phyloP scores from a whole-genome alignment of 2,797 vertebrate species.

The Manis javanica region DNA sequence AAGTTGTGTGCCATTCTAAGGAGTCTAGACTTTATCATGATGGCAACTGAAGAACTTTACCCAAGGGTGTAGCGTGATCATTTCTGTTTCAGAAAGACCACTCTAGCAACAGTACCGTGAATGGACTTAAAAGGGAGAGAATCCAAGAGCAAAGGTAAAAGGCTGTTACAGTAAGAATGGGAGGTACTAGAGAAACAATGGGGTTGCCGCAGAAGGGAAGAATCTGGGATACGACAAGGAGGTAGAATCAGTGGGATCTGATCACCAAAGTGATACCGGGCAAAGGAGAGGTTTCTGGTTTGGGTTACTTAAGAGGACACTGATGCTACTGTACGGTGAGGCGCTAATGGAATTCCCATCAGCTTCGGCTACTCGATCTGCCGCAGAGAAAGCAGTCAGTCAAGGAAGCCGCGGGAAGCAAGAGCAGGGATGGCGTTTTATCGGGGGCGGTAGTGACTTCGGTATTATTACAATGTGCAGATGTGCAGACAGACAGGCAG shows the following conservation, averaged over 20 bases:
- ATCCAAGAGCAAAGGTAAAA: background rate
- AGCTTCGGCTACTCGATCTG: background rate
- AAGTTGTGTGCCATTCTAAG: background rate
- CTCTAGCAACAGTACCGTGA: background rate
- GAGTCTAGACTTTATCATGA: background rate
- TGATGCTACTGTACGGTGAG: background rate
- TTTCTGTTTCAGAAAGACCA: constrained; percentile 17
- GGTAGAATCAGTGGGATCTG: background rate
- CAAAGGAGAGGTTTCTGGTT: background rate
- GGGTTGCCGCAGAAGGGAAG: background rate
- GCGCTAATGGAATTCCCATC: background rate
- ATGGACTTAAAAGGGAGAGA: background rate
- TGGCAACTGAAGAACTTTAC: background rate
- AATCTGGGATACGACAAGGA: background rate
- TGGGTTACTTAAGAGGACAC: background rate
- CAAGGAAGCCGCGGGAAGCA: background rate
- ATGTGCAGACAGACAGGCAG: background rate
- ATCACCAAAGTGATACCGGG: background rate
- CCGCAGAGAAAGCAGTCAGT: background rate
- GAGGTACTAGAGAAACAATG: background rate
- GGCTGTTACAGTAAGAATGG: background rate
- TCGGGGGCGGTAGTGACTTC: background rate
- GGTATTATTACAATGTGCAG: background rate
- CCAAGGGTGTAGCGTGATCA: background rate
- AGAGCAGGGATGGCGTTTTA: background rate